These are phyloP conservation scores for Drosophila stalkeri DNA, from an alignment of 2,888 invertebrate species.

Conservation along the genomic window DNA sequence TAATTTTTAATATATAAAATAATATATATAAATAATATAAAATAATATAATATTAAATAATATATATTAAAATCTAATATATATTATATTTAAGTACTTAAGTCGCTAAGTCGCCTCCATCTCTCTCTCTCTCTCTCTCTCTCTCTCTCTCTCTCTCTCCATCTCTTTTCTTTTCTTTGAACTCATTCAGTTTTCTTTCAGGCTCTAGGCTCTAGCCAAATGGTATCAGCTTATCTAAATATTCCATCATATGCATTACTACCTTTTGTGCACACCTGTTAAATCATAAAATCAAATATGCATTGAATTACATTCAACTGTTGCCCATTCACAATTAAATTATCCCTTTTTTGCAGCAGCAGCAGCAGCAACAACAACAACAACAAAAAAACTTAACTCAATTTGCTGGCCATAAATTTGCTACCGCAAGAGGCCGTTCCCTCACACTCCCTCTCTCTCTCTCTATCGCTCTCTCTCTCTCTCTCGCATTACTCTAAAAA, in stretches of 20 bases:
- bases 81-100: too few species aligned
- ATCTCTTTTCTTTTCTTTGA: neutral
- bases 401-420: constrained; percentile 75
- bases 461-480: neutral
- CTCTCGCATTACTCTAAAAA: neutral
- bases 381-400: constrained; percentile 73
- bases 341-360: constrained; percentile 61
- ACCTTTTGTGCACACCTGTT: constrained; percentile 38
- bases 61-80: too few species aligned
- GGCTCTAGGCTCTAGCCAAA: neutral
- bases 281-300: constrained; percentile 79
- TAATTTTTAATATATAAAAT: too few species aligned
- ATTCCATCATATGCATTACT: constrained; percentile 53
- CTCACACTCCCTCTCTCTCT: neutral
- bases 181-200: neutral
- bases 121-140: neutral
- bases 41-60: too few species aligned
- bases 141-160: neutral
- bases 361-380: constrained; percentile 4
- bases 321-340: constrained; percentile 69
- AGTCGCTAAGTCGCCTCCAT: too few species aligned
- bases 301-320: constrained; percentile 72
- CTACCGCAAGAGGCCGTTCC: constrained; percentile 62
- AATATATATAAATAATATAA: too few species aligned
- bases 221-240: neutral